These are phyloP conservation scores for Anthrax anthrax DNA, from an alignment of 2,888 invertebrate genomes.

Conservation along the genomic window DNA sequence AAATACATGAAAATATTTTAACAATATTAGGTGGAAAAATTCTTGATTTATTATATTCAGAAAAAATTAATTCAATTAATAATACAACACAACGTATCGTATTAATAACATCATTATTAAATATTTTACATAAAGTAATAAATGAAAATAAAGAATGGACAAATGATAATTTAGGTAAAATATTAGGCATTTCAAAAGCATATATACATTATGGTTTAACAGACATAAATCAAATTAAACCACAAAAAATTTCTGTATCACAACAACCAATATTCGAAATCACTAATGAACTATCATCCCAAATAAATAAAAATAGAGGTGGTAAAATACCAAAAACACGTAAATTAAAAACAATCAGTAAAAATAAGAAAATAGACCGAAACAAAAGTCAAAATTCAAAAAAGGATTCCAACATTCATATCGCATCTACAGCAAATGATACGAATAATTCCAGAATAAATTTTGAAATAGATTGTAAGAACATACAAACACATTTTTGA, in stretches of 20 bases:
- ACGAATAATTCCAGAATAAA: slow-evolving; percentile 9
- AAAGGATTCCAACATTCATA: too few species aligned
- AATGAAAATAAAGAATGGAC: slow-evolving; percentile 23
- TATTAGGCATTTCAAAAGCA: slow-evolving; percentile 43
- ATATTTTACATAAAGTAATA: slow-evolving; percentile 22
- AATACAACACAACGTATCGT: slow-evolving; percentile 10
- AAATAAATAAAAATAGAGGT: slow-evolving; percentile 35
- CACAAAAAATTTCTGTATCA: slow-evolving; percentile 43
- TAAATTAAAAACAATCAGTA: slow-evolving; percentile 20
- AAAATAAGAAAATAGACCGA: slow-evolving; percentile 15
- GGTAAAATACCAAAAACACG: slow-evolving; percentile 41
- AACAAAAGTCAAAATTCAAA: slow-evolving; percentile 5
- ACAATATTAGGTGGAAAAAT: slow-evolving; percentile 10
- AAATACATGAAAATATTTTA: slow-evolving; percentile 2
- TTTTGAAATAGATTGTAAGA: slow-evolving; percentile 13
- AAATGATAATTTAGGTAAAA: slow-evolving; percentile 33
- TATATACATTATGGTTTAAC: slow-evolving; percentile 40
- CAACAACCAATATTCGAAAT: slow-evolving; percentile 44
- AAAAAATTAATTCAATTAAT: slow-evolving; percentile 11
- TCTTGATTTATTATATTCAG: slow-evolving; percentile 10
- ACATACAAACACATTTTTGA: not conserved
- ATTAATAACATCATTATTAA: slow-evolving; percentile 15
- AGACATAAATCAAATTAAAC: slow-evolving; percentile 25
- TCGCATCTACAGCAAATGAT: not conserved
- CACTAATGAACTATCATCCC: slow-evolving; percentile 8